Percentiles rank a stretch among this genome's conserved stretches.
phyloP scores from a whole-genome alignment of 2,797 vertebrate genomes.

The Sebastolobus altivelis region DNA sequence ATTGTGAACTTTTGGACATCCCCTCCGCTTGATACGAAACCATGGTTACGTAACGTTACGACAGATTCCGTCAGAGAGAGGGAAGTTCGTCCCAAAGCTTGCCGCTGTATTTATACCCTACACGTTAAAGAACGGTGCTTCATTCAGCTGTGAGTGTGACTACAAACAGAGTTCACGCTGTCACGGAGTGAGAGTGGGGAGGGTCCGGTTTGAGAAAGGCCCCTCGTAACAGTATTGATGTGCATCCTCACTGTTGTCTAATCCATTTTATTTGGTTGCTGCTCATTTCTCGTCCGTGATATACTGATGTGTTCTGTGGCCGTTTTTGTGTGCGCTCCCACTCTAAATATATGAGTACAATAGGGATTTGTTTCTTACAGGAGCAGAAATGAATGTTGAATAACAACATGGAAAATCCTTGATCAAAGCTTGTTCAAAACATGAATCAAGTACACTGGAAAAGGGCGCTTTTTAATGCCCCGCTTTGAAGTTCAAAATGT shows the following conservation, averaged over 20 bases:
- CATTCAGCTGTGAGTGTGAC: too few relatives aligned
- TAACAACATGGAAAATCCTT: conserved; percentile 38
- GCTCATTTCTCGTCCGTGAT: conserved; percentile 17
- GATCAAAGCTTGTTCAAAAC: conserved; percentile 61
- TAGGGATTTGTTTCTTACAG: conserved; percentile 36
- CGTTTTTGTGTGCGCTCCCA: conserved; percentile 9
- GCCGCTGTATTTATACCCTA: too few relatives aligned
- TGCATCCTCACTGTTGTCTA: neutral
- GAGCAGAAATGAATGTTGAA: conserved; percentile 31
- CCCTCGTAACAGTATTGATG: neutral
- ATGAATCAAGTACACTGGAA: conserved; percentile 38
- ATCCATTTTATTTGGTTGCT: conserved; percentile 33
- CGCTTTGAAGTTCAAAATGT: conserved; percentile 70
- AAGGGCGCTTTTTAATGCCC: conserved; percentile 42
- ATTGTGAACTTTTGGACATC: too few relatives aligned
- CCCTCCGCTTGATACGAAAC: too few relatives aligned
- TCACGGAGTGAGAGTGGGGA: too few relatives aligned
- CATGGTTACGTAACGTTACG: too few relatives aligned
- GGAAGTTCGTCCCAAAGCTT: too few relatives aligned
- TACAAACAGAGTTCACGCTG: too few relatives aligned
- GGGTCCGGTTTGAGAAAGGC: too few relatives aligned
- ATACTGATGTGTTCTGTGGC: conserved; percentile 24
- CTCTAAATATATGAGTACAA: conserved; percentile 37
- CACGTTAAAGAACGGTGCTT: too few relatives aligned
- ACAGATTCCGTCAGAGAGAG: too few relatives aligned